Base-by-base conservation (phyloP, 2,113 vertebrate genomes). In the Brachypodius melanocephalos region DNA sequence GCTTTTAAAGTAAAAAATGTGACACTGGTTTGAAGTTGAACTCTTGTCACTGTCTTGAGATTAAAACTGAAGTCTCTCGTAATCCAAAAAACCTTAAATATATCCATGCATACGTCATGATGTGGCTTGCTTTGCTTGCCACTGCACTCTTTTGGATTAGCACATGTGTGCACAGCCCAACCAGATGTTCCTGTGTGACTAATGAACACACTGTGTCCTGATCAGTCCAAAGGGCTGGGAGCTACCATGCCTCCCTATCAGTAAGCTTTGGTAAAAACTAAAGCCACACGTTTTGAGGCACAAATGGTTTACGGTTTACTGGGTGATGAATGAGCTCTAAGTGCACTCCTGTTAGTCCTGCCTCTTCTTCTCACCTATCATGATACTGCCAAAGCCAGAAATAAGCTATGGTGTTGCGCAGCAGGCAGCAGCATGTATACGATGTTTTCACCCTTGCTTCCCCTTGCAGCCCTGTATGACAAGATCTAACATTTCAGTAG, bases 81-180 rank as follows among this genome's bases (percentile, higher is more conserved):
- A 88, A 75, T 25, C 15, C 14, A 79, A 81, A 95, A 91, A 49
- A 6, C 5, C 6, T 12, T 40, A 25, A 71, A 66, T 26, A 28
- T 42, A 48, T 55, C 43, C 8, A 62, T 8, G 59, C 46, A 69
- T 3, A 22, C 0, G 0, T 57, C 36, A 72, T 5, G 15, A 73
- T 66, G 32, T 21, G 46, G 8, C 11, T 57, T 46, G 28, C 46
- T 34, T 48, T 61, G 63, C 65, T 74, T 45, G 36, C 28, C 63
- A 34, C 34, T 21, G 28, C 32, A 54, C 45, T 62, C 67, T 42
- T 83, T 58, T 42, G 76, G 63, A 54, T 88, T 25, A 89, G 68
- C 32, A n/a, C 0, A 0, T 13, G 36, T 10, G 62, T 22, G 58
- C 54, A 65, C 25, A 83, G 52, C 31, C 54, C 71, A 72, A 1